Conservation (phyloP, 2,113 vertebrate genomes). For the Uria aalge region DNA sequence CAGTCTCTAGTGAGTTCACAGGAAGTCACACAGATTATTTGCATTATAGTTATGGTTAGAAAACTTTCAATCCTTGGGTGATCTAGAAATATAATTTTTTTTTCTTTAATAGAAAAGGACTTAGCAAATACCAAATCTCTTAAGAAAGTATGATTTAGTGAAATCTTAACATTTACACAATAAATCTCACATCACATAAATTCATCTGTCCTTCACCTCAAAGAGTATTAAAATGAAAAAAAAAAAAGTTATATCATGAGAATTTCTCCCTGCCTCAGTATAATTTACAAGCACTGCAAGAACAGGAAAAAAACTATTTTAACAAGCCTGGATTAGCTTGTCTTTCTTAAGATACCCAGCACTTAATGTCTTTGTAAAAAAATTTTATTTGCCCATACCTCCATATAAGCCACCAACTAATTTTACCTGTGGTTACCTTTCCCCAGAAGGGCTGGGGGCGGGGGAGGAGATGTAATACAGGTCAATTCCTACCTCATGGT, state of each 20-base stretch:
- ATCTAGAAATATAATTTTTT: neutral
- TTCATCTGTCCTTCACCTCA: neutral
- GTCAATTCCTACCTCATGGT: neutral
- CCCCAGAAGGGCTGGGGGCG: neutral
- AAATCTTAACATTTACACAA: neutral
- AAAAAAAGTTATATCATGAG: neutral
- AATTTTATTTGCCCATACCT: neutral
- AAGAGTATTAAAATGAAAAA: neutral
- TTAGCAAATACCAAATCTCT: neutral
- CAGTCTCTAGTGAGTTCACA: neutral
- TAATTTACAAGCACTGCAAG: neutral
- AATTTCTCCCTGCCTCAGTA: neutral
- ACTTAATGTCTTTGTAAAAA: neutral
- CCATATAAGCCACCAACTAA: neutral
- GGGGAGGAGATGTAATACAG: neutral
- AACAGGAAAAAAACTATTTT: neutral
- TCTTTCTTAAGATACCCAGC: neutral
- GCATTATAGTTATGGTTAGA: neutral
- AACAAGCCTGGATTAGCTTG: neutral
- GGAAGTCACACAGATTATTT: neutral
- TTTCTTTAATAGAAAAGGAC: neutral
- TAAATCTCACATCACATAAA: neutral
- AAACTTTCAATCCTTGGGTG: neutral
- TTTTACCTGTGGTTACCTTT: conserved; percentile 13
- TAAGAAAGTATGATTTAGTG: neutral